These are phyloP conservation scores for Gnatocerus cornutus DNA, from an alignment of 2,888 invertebrate genomes.

Conservation along the genomic window DNA sequence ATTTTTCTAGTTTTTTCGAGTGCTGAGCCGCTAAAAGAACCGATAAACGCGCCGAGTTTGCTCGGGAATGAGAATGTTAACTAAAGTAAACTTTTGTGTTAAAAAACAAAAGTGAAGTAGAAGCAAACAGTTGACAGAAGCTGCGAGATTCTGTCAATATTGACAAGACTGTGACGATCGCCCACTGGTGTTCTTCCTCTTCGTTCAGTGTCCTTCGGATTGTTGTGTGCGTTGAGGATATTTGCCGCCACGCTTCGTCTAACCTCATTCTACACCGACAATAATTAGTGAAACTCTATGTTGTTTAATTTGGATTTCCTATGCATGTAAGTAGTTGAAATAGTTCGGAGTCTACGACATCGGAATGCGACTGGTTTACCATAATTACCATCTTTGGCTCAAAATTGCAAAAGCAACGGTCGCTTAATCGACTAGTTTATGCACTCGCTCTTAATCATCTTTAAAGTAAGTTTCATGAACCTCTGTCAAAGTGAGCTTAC, in stretches of 20 bases:
- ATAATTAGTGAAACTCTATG: conserved; percentile 51
- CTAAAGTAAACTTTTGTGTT: conserved; percentile 53
- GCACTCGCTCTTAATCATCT: conserved; percentile 36
- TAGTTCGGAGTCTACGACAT: conserved; percentile 42
- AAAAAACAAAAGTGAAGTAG: conserved; percentile 60
- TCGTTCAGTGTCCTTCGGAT: conserved; percentile 30
- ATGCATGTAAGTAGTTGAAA: conserved; percentile 47
- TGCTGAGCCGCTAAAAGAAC: conserved; percentile 38
- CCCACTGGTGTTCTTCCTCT: conserved; percentile 15
- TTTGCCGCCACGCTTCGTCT: conserved; percentile 30
- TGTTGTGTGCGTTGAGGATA: conserved; percentile 34
- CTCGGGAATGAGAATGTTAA: conserved; percentile 46
- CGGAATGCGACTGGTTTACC: conserved; percentile 47
- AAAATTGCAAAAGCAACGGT: conserved; percentile 39
- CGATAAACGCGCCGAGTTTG: conserved; percentile 43
- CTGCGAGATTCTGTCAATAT: conserved; percentile 63
- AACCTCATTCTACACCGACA: conserved; percentile 41
- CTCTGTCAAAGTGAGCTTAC: conserved; percentile 17
- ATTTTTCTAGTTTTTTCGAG: conserved; percentile 34
- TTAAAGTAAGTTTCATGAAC: conserved; percentile 18
- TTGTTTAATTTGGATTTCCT: conserved; percentile 52
- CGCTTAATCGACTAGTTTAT: conserved; percentile 32
- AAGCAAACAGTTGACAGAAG: conserved; percentile 59
- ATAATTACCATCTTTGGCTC: conserved; percentile 47
- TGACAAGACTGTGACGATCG: conserved; percentile 55